These are phyloP conservation scores for Malacosoma neustria DNA, from an alignment of 2,888 invertebrate species.

Conservation along the genomic window DNA sequence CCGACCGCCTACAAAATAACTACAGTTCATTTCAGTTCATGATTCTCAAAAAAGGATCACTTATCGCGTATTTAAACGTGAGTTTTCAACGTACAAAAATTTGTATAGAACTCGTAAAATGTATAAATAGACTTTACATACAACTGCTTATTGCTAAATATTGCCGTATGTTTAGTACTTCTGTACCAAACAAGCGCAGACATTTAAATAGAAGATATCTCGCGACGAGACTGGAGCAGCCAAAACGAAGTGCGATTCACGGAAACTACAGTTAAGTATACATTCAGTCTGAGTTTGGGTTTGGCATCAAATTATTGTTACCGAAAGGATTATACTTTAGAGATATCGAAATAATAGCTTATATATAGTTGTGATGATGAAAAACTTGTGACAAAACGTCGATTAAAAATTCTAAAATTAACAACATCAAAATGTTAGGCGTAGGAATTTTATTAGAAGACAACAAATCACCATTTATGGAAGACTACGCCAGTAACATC, in stretches of 20 bases:
- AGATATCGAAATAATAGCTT: slow-evolving; percentile 1
- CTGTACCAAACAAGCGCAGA: slow-evolving; percentile 19
- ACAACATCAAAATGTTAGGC: not conserved
- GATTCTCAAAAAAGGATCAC: slow-evolving; percentile 74
- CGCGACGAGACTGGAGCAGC: too few relatives aligned
- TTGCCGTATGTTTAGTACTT: slow-evolving; percentile 43
- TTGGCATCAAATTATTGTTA: slow-evolving; percentile 66
- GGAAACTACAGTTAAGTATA: slow-evolving; percentile 54
- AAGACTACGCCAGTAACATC: slow-evolving; percentile 58
- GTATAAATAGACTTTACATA: slow-evolving; percentile 73
- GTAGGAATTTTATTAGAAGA: slow-evolving; percentile 2
- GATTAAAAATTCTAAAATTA: too few relatives aligned
- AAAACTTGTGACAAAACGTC: not conserved
- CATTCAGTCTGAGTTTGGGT: slow-evolving; percentile 67
- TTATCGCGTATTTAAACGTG: slow-evolving; percentile 61
- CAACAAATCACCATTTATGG: slow-evolving; percentile 40
- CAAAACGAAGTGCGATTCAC: too few relatives aligned
- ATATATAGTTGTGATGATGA: not conserved
- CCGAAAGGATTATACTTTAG: slow-evolving; percentile 18
- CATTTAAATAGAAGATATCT: slow-evolving; percentile 23
- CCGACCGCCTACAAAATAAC: slow-evolving; percentile 72
- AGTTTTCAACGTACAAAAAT: slow-evolving; percentile 68
- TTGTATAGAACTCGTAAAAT: slow-evolving; percentile 74
- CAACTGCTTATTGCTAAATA: slow-evolving; percentile 72
- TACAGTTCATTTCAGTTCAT: slow-evolving; percentile 68